Base-by-base conservation (phyloP, 2,113 vertebrate species). In the Catharus minimus region DNA sequence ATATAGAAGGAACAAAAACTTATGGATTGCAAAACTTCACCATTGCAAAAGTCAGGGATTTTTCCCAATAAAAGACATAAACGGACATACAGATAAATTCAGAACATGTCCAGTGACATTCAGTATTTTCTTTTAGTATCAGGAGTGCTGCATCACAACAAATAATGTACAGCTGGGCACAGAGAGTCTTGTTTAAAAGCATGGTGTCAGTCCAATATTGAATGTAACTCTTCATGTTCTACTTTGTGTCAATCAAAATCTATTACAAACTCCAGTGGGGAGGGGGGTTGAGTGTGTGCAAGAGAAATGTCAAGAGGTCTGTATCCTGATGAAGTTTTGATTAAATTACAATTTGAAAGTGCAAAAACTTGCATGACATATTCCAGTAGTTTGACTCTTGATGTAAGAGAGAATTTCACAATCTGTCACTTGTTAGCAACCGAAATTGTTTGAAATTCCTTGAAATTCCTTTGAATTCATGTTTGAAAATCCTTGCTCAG, bases 301-400 rank as follows among this genome's bases (percentile, higher is more conserved):
- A 60, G 53, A 74, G 24, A 57, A 36, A 49, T 60, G 8, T 30
- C 58, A 73, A 73, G 9, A 7, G 16, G 26, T n/a, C 19, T 72
- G 32, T 49, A 74, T 60, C 43, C 39, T 39, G 36, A 55, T 4
- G 3, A 78, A 71, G 26, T 43, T 86, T 73, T 71, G 15, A 80
- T 53, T 55, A 82, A 78, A 81, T 67, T 67, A 62, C 9, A 16
- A 20, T 65, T 65, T 87, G 46, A 89, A 75, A 72, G 24, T 55
- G 39, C 21, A n/a, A 21, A 71, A 67, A 36, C 28, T 16, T 46
- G 16, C 0, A 0, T 52, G 55, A 61, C 24, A 43, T 17, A 41
- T 13, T 28, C 36, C 16, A 33, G 17, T 36, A 43, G 32, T 20
- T 87, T n/a, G 58, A 58, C 11, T 91, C 23, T 46, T 62, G 76